Percentiles rank a stretch among this genome's conserved stretches.
phyloP scores from a whole-genome alignment of 2,888 invertebrate genomes.

The Leptarthrus brevirostris region DNA sequence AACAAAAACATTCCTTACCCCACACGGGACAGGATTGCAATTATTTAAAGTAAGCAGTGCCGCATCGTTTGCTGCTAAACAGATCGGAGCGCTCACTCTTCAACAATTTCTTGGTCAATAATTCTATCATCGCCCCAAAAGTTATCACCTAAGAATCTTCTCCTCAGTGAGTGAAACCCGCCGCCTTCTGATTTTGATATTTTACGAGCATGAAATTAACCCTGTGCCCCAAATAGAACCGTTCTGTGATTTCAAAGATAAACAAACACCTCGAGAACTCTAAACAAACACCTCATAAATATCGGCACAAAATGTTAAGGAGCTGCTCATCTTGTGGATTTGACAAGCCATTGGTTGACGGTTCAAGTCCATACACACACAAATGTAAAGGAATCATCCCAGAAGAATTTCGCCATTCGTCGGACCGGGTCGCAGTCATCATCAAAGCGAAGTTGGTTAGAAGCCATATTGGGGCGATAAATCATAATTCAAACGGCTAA shows the following conservation, averaged over 20 bases:
- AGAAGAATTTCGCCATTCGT: background rate
- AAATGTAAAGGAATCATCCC: background rate
- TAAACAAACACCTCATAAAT: constrained; percentile 22
- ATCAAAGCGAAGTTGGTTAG: constrained; percentile 6
- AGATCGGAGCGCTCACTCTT: background rate
- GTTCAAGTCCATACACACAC: no score
- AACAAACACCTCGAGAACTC: constrained; percentile 23
- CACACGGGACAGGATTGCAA: background rate
- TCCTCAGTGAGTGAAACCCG: background rate
- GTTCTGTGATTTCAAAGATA: constrained; percentile 7
- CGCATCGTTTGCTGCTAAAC: background rate
- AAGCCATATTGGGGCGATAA: constrained; percentile 16
- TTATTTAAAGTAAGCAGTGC: background rate
- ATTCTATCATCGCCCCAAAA: background rate
- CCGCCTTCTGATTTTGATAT: background rate
- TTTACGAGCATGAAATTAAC: background rate
- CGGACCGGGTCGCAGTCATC: background rate
- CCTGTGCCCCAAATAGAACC: constrained; percentile 33
- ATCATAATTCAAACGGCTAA: constrained; percentile 33
- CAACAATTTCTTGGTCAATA: constrained; percentile 7
- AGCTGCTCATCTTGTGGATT: background rate
- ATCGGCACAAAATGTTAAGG: background rate
- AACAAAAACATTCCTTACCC: background rate
- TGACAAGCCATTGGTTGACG: no score
- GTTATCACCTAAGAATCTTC: constrained; percentile 6